Percentiles rank a stretch among this genome's conserved stretches.
Evolutionary conservation across 2,113 vertebrate genomes (phyloP).

Genomic region (Syrmaticus mikado): DNA sequence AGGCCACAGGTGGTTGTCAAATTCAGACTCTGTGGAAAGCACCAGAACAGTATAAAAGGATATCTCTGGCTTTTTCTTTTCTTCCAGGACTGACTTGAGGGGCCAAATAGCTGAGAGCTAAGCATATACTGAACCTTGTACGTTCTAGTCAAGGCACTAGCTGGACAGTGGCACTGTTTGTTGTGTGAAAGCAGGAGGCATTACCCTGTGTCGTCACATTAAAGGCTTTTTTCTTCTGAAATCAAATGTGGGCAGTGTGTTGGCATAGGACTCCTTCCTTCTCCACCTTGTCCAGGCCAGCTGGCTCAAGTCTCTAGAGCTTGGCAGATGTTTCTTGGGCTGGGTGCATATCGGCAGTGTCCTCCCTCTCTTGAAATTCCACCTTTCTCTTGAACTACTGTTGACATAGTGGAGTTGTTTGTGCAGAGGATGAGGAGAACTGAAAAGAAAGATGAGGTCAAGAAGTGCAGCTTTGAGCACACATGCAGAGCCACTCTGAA

Average conservation of each 20-base stretch:
- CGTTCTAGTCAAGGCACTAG: background rate
- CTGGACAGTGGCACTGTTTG: background rate
- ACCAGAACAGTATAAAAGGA: background rate
- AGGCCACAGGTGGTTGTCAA: background rate
- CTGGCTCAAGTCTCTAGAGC: background rate
- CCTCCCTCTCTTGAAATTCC: conserved; percentile 54
- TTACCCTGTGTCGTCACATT: background rate
- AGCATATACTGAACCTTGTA: background rate
- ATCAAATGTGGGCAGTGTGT: background rate
- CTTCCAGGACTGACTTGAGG: background rate
- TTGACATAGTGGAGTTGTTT: conserved; percentile 20
- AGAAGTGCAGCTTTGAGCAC: background rate
- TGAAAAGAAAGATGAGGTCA: background rate
- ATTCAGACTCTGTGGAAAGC: background rate
- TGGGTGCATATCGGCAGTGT: background rate
- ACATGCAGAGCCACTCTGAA: background rate
- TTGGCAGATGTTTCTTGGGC: background rate
- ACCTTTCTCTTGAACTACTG: conserved; percentile 6
- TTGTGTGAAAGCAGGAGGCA: background rate
- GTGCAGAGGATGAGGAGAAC: background rate
- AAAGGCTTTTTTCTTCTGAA: background rate
- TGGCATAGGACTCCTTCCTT: background rate
- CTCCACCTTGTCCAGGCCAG: background rate
- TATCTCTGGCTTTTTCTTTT: background rate
- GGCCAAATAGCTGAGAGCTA: background rate